Evolutionary conservation across 2,888 invertebrate genomes (phyloP).

Genomic region (Drosophila pseudotakahashii): DNA sequence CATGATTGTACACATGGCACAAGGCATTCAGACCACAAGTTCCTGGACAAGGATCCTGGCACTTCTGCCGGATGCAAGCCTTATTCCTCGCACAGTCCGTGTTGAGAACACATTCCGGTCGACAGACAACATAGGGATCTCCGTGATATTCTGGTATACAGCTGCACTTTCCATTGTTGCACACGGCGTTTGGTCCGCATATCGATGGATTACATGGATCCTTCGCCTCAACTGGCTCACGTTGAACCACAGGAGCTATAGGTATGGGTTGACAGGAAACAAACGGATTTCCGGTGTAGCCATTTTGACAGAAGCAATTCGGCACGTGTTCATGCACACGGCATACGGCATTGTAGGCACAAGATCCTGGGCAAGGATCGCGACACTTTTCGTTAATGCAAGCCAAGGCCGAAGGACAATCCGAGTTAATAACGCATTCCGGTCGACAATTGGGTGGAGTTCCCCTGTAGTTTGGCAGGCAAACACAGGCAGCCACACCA

Average conservation of each 20-base stretch:
- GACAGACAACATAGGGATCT: conserved; percentile 88
- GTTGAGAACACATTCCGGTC: conserved; percentile 91
- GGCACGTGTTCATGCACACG: conserved; percentile 89
- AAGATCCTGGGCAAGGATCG: conserved; percentile 89
- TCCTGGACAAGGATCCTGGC: conserved; percentile 89
- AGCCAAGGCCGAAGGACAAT: conserved; percentile 86
- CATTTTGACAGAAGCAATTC: conserved; percentile 89
- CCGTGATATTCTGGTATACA: conserved; percentile 88
- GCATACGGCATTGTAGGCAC: conserved; percentile 89
- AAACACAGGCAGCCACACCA: conserved; percentile 86
- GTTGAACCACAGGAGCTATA: conserved; percentile 72
- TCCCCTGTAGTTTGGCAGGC: conserved; percentile 86
- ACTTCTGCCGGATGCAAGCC: conserved; percentile 89
- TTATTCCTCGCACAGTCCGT: conserved; percentile 89
- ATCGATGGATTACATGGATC: conserved; percentile 85
- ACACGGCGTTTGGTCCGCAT: conserved; percentile 85
- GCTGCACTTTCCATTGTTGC: conserved; percentile 87
- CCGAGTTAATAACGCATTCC: conserved; percentile 86
- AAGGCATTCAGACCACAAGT: conserved; percentile 91
- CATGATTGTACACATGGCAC: conserved; percentile 90
- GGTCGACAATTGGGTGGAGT: conserved; percentile 87
- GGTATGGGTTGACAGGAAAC: conserved; percentile 87
- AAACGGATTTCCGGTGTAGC: conserved; percentile 88
- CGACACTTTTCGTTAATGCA: conserved; percentile 88
- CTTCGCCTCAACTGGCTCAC: conserved; percentile 82